Evolutionary conservation across 2,797 vertebrate species (phyloP), one percentile per base, ranked within the genome.

Genomic region (Taeniopygia guttata): DNA sequence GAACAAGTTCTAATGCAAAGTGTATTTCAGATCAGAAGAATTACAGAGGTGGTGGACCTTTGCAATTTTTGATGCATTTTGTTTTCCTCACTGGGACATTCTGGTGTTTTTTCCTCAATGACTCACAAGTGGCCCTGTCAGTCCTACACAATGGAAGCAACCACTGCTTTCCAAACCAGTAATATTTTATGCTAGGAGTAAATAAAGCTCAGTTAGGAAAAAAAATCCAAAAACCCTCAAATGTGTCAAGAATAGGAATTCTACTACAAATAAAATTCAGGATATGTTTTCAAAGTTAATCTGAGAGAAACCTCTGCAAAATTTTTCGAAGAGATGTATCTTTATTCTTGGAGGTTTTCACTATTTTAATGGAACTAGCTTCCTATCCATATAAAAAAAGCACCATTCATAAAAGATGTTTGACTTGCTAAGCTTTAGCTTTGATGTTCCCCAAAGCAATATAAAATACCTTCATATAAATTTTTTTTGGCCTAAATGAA

Each of bases 1-100:
- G 58, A 96, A 91, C 82, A 72, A 93, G 91, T 89, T 90, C 74
- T 89, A 42, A 93, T 85, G 91, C 82, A 87, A 85, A 94, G 62
- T 32, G 1, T 36, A 49, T 77, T 85, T 94, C 75, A 85, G 56
- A 75, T 85, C 38, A 46, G 42, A 89, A 87, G 30, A 46, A 67
- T 10, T 77, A 64, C 14, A 68, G 64, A 77, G 7, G 34, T 85
- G 84, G 27, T 83, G 84, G 79, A 83, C 59, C 56, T 76, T 34
- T 32, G 66, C 66, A 66, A 8, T 46, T 84, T 87, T 68, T 77
- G 73, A 64, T 40, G 40, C 8, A 46, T 64, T 89, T 82, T 27
- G 10, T 82, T 78, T 48, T 84, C 58, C 63, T 73, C 43, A 78
- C 4, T 48, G 40, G 45, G 46, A 70, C 32, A 45, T 92, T 72